Conservation (phyloP, 2,888 invertebrate species). For the Nipponacmea schrenckii region DNA sequence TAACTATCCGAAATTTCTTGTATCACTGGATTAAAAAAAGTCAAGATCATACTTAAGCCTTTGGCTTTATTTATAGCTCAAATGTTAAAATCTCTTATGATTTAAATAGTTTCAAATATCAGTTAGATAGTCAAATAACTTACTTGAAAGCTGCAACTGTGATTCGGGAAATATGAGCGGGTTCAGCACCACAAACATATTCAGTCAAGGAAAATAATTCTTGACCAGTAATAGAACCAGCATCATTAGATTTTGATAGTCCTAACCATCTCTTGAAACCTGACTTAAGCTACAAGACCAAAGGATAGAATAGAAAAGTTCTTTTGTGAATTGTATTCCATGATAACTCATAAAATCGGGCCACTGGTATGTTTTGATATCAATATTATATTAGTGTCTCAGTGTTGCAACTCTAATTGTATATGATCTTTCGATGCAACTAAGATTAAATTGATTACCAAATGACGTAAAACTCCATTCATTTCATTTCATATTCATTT, state of each 20-base stretch:
- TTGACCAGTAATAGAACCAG: slow-evolving; percentile 18
- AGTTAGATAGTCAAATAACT: not conserved
- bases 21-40: not conserved
- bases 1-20: not conserved
- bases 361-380: no score
- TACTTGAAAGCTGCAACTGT: slow-evolving; percentile 30
- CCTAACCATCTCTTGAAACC: slow-evolving; percentile 32
- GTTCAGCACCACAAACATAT: slow-evolving; percentile 34
- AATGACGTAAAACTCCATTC: no score
- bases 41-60: no score
- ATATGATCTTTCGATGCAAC: no score
- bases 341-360: no score
- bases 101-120: not conserved
- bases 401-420: no score
- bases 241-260: slow-evolving; percentile 20
- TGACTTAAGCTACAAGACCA: slow-evolving; percentile 26
- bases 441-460: no score
- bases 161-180: slow-evolving; percentile 25
- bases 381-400: no score
- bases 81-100: no score
- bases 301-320: not conserved
- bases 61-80: no score
- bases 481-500: no score
- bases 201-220: slow-evolving; percentile 34
- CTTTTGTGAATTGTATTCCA: no score